phyloP scores from a whole-genome alignment of 2,888 invertebrate species.

The Philopedon plagiatum region DNA sequence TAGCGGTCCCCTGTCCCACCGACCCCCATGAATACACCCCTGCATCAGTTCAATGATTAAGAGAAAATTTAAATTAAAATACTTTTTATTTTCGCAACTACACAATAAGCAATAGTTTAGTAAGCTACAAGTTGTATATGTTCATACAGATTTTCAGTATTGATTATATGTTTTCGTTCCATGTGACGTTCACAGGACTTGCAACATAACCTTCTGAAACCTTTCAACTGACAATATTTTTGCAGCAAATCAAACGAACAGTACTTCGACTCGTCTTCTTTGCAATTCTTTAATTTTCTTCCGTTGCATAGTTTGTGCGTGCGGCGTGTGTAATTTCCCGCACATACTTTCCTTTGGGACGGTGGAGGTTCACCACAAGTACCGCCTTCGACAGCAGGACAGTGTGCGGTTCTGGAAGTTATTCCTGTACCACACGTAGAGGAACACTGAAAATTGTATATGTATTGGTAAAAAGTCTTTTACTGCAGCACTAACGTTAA shows the following conservation, averaged over 20 bases:
- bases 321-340: constrained; percentile 60
- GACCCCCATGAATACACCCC: too few species aligned
- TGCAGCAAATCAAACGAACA: constrained; percentile 70
- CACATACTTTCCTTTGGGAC: constrained; percentile 72
- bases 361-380: constrained; percentile 73
- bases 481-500: too few species aligned
- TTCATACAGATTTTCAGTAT: constrained; percentile 14
- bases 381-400: constrained; percentile 70
- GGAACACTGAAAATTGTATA: constrained; percentile 72
- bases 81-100: too few species aligned
- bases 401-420: constrained; percentile 71
- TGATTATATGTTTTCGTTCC: not conserved
- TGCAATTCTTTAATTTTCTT: constrained; percentile 57
- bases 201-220: constrained; percentile 75
- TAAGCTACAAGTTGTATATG: constrained; percentile 17
- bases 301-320: constrained; percentile 61
- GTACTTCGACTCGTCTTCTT: constrained; percentile 66
- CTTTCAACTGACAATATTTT: constrained; percentile 64
- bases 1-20: too few species aligned
- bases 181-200: constrained; percentile 67
- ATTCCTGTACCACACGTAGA: constrained; percentile 74
- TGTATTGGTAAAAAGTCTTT: not conserved
- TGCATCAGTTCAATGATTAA: too few species aligned
- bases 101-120: not conserved
- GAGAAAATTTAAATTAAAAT: too few species aligned